Evolutionary conservation across 2,113 vertebrate genomes (phyloP).

Genomic region (Sciurus niger): DNA sequence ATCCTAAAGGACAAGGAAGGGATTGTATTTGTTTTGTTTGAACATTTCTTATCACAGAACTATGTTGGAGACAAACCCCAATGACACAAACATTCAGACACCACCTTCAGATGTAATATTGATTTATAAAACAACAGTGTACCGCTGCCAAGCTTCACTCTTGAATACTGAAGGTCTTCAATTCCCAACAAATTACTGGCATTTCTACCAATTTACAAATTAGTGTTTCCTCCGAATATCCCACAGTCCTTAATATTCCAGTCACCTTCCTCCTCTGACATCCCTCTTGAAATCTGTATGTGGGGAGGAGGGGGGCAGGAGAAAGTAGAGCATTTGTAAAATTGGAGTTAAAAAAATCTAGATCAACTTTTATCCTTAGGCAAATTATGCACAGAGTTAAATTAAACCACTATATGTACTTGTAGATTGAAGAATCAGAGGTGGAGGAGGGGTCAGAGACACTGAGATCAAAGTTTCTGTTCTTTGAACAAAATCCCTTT

Average conservation of each 20-base stretch:
- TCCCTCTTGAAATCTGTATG: conserved; percentile 83
- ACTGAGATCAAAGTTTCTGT: conserved; percentile 91
- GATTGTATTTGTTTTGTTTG: conserved; percentile 88
- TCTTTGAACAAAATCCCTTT: conserved; percentile 90
- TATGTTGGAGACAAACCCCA: conserved; percentile 87
- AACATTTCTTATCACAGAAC: conserved; percentile 89
- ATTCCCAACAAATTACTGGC: conserved; percentile 88
- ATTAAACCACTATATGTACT: conserved; percentile 90
- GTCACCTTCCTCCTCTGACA: conserved; percentile 84
- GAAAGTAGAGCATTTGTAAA: conserved; percentile 89
- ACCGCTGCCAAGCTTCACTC: conserved; percentile 85
- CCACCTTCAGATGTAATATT: conserved; percentile 88
- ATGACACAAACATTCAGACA: conserved; percentile 86
- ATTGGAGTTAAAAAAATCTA: conserved; percentile 90
- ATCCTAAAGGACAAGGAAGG: conserved; percentile 78
- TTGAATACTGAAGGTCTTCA: conserved; percentile 87
- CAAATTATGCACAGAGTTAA: conserved; percentile 90
- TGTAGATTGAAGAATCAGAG: conserved; percentile 89
- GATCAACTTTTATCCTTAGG: conserved; percentile 92
- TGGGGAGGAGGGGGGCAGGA: conserved; percentile 55
- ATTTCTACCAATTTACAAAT: conserved; percentile 89
- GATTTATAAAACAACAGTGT: conserved; percentile 88
- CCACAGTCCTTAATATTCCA: conserved; percentile 85
- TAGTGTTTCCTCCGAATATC: conserved; percentile 86
- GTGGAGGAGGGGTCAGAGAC: conserved; percentile 91